These are phyloP conservation scores for Epicampocera succincta DNA, from an alignment of 2,888 invertebrate species.

Conservation along the genomic window DNA sequence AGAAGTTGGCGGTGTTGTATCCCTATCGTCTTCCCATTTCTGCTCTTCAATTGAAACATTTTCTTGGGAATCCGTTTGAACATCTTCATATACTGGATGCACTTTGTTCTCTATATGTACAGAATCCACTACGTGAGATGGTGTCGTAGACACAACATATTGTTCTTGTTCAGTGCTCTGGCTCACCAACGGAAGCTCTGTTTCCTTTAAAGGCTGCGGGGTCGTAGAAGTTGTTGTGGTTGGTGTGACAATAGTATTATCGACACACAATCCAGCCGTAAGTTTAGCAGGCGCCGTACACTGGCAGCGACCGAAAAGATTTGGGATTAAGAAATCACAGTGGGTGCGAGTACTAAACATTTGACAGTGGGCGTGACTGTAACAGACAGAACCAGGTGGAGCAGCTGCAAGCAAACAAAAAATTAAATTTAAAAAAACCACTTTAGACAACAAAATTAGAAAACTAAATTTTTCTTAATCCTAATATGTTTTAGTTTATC, in stretches of 20 bases:
- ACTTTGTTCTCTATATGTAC: conserved; percentile 6
- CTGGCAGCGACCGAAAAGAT: conserved; percentile 93
- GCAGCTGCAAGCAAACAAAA: conserved; percentile 86
- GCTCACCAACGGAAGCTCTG: conserved; percentile 27
- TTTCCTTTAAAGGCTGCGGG: conserved; percentile 33
- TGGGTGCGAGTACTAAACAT: conserved; percentile 92
- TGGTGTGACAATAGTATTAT: conserved; percentile 63
- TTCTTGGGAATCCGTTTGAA: conserved; percentile 20
- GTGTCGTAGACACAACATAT: not conserved
- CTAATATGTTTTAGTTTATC: conserved; percentile 7
- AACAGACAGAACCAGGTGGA: conserved; percentile 92
- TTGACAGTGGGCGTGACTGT: conserved; percentile 93
- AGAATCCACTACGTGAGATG: conserved; percentile 16
- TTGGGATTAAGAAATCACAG: conserved; percentile 94
- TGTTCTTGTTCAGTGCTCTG: not conserved
- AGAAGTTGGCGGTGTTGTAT: not conserved
- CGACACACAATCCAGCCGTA: conserved; percentile 85
- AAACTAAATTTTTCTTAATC: conserved; percentile 4
- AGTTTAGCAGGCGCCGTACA: conserved; percentile 87
- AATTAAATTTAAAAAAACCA: too few species aligned
- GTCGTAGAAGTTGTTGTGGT: conserved; percentile 62
- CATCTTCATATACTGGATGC: conserved; percentile 4
- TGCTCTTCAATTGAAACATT: conserved; percentile 52
- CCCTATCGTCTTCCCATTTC: conserved; percentile 58
- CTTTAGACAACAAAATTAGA: too few species aligned